Evolutionary conservation across 2,113 vertebrate genomes (phyloP).

Genomic region (Passer domesticus): DNA sequence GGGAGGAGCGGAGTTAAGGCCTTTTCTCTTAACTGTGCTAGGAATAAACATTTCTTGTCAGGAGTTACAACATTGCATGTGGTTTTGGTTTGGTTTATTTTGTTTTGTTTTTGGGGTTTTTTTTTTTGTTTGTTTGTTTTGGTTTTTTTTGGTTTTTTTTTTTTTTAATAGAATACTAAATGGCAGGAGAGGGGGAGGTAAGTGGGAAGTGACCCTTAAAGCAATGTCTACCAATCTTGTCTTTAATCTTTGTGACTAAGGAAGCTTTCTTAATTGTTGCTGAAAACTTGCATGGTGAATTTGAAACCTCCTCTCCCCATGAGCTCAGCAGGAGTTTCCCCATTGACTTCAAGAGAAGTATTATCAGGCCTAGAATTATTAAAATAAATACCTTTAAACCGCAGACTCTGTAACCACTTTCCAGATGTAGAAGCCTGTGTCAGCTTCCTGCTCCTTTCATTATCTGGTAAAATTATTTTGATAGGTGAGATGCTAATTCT

Average conservation of each 20-base stretch:
- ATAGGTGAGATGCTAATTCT: slow-evolving; percentile 13
- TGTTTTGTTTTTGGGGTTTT: no score
- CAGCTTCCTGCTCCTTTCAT: slow-evolving; percentile 24
- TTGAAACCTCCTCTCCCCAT: background rate
- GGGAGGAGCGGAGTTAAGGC: background rate
- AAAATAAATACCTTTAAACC: slow-evolving; percentile 22
- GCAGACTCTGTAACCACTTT: background rate
- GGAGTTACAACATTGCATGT: background rate
- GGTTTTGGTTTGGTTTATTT: background rate
- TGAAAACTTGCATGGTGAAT: background rate
- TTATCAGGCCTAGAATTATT: background rate
- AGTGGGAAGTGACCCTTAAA: background rate
- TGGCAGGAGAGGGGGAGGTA: background rate
- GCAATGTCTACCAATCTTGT: background rate
- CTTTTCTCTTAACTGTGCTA: background rate
- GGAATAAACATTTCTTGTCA: background rate
- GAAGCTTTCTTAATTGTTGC: background rate
- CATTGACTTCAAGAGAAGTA: background rate
- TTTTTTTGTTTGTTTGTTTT: no score
- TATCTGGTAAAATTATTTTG: slow-evolving; percentile 35
- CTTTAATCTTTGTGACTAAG: background rate
- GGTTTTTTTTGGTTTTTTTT: no score
- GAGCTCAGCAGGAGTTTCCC: background rate
- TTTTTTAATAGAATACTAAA: background rate
- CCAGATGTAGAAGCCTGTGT: background rate